These are phyloP conservation scores for Entomobrya proxima DNA, from an alignment of 2,888 invertebrate species.

Conservation along the genomic window DNA sequence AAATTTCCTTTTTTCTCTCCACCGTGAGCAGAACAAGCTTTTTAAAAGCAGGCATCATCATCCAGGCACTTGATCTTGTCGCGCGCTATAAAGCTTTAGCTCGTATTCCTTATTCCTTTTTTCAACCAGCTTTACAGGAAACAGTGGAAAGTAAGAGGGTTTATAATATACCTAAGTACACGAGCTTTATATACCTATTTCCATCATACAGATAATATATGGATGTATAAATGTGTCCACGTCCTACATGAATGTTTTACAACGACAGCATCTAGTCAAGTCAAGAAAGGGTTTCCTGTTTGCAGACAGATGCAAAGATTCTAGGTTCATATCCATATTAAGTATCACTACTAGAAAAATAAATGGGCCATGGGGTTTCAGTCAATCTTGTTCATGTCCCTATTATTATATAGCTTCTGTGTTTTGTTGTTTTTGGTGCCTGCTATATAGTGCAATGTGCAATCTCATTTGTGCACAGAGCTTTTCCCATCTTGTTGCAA, in stretches of 20 bases:
- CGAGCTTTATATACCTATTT: neutral
- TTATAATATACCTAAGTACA: neutral
- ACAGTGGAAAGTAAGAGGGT: neutral
- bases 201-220: constrained; percentile 10
- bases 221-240: neutral
- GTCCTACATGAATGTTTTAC: constrained; percentile 15
- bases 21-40: neutral
- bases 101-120: too few species aligned
- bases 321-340: neutral
- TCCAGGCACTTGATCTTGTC: too few species aligned
- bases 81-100: too few species aligned
- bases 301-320: neutral
- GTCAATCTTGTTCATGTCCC: constrained; percentile 42
- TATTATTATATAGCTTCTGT: neutral
- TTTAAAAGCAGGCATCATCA: too few species aligned
- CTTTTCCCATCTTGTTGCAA: neutral
- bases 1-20: neutral
- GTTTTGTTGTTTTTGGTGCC: constrained; percentile 4
- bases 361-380: constrained; percentile 49
- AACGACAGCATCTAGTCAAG: neutral
- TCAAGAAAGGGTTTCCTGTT: neutral
- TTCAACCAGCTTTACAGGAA: too few species aligned
- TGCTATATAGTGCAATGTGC: neutral
- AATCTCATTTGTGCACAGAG: neutral
- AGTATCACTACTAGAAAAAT: constrained; percentile 20